Evolutionary conservation across 2,888 invertebrate species (phyloP).

Genomic region (Phania funesta): DNA sequence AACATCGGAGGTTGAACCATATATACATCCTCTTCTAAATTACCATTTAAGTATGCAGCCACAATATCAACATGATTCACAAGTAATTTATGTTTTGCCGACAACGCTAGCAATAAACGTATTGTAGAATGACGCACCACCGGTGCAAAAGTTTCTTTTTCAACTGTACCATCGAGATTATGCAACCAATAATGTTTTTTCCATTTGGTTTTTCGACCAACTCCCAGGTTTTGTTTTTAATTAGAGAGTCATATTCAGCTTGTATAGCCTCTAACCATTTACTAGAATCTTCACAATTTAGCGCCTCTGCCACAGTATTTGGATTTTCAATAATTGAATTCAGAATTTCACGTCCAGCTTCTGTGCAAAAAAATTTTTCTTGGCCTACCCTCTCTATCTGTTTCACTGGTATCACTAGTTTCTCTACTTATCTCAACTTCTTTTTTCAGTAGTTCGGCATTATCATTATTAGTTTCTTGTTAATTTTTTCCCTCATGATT

Average conservation of each 20-base stretch:
- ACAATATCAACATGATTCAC: background rate
- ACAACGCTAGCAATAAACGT: slow-evolving; percentile 34
- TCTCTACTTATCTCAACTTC: background rate
- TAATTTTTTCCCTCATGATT: background rate
- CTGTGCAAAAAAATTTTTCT: background rate
- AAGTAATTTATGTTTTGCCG: slow-evolving; percentile 12
- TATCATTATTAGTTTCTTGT: background rate
- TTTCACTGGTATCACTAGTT: background rate
- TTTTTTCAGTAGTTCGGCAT: too few relatives aligned
- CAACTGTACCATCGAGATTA: too few relatives aligned
- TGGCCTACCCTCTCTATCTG: background rate
- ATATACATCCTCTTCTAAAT: slow-evolving; percentile 54
- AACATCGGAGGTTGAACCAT: slow-evolving; percentile 25
- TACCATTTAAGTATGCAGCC: slow-evolving; percentile 53
- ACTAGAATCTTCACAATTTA: background rate
- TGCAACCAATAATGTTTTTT: slow-evolving; percentile 63
- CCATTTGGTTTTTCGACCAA: slow-evolving; percentile 62
- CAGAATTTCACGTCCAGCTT: background rate
- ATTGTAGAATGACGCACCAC: slow-evolving; percentile 5
- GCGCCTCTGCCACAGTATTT: background rate
- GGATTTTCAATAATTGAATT: background rate
- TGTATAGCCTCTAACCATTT: background rate
- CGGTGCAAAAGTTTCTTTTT: slow-evolving; percentile 22
- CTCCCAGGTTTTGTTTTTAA: slow-evolving; percentile 69
- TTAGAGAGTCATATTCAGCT: slow-evolving; percentile 51